These are phyloP conservation scores for Scatophagus argus DNA, from an alignment of 2,113 vertebrate species.

Conservation along the genomic window DNA sequence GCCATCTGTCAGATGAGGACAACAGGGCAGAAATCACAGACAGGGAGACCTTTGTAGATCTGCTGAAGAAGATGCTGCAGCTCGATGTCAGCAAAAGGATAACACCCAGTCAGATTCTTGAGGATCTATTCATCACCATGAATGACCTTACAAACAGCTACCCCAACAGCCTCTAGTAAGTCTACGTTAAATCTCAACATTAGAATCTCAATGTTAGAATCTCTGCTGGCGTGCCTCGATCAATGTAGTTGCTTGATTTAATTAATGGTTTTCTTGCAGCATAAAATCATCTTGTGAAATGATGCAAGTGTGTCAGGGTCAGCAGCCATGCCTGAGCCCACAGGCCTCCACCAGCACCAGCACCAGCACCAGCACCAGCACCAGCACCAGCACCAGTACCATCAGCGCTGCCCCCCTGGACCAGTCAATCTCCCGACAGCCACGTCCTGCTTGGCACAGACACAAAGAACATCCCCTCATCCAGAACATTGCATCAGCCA, in stretches of 20 bases:
- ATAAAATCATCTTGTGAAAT: not conserved
- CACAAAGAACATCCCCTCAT: not conserved
- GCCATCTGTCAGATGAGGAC: conserved; percentile 6
- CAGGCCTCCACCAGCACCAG: conserved; percentile 1
- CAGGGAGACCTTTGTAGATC: not conserved
- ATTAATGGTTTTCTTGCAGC: not conserved
- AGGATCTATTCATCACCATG: conserved; percentile 22
- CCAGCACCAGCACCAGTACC: too few species aligned
- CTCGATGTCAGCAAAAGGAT: not conserved
- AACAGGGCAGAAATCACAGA: not conserved
- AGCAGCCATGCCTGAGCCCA: not conserved
- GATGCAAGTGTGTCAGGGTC: conserved; percentile 19
- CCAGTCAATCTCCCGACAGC: too few species aligned
- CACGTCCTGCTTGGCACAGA: not conserved
- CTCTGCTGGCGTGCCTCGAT: too few species aligned
- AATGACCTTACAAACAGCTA: not conserved
- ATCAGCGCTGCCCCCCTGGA: too few species aligned
- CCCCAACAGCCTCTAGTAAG: conserved; percentile 18
- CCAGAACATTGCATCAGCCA: not conserved
- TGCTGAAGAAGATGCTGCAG: conserved; percentile 19
- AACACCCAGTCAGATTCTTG: not conserved
- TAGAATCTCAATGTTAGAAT: too few species aligned
- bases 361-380: accelerated
- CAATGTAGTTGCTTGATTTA: not conserved
- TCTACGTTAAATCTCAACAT: conserved; percentile 1